These are phyloP conservation scores for Meghimatium bilineatum DNA, from an alignment of 2,888 invertebrate species.

Conservation along the genomic window DNA sequence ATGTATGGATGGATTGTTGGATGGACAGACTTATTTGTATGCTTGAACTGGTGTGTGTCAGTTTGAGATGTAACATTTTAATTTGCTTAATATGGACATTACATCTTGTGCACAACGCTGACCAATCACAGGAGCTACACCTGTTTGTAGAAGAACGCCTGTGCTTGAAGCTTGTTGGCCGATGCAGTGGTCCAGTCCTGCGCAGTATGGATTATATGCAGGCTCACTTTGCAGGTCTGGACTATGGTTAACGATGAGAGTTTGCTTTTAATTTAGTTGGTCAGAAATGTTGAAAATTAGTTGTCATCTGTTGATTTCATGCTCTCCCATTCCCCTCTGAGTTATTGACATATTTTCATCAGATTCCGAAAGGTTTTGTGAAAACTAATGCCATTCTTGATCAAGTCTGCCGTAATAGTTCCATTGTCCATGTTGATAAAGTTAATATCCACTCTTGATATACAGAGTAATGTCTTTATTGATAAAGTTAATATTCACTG, in stretches of 20 bases:
- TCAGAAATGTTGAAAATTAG: neutral
- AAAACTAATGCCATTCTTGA: too few species aligned
- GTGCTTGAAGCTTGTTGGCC: conserved; percentile 88
- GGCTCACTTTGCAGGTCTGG: conserved; percentile 69
- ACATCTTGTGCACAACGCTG: neutral
- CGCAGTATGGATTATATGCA: conserved; percentile 63
- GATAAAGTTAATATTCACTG: too few species aligned
- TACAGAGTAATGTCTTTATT: too few species aligned
- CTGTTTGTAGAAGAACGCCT: conserved; percentile 91
- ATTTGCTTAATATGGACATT: neutral
- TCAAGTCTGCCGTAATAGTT: too few species aligned
- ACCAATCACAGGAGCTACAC: conserved; percentile 83
- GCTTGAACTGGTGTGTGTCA: too few species aligned
- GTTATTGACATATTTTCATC: too few species aligned
- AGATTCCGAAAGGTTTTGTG: too few species aligned
- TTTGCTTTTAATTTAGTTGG: neutral
- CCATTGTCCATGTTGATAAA: too few species aligned
- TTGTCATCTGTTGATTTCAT: conserved; percentile 7
- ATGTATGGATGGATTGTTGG: too few species aligned
- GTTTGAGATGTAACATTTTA: neutral
- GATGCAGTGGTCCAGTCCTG: conserved; percentile 77
- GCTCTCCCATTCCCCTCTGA: too few species aligned
- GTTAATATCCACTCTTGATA: too few species aligned
- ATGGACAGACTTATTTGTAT: too few species aligned
- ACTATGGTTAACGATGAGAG: neutral